Conservation (phyloP, 2,113 vertebrate species). For the Petrocephalus microphthalmus region DNA sequence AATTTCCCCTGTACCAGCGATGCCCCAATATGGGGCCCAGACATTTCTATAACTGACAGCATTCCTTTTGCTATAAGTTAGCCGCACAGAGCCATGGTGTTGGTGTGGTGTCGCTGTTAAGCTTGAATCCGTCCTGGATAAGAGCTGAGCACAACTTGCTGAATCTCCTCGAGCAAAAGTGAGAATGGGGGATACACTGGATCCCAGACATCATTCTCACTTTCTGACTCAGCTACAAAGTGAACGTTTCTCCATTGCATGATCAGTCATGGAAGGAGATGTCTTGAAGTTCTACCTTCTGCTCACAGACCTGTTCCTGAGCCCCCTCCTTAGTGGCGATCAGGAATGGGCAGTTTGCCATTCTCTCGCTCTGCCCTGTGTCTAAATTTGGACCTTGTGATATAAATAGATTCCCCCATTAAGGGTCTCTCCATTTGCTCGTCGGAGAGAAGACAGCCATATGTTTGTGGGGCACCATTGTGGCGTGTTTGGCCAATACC, state of each 20-base stretch:
- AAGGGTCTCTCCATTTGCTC: not conserved
- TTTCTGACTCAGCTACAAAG: not conserved
- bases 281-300: not conserved
- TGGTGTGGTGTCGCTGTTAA: not conserved
- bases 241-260: not conserved
- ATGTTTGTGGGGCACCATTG: not conserved
- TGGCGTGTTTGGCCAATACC: not conserved
- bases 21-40: no score
- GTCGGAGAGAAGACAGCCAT: not conserved
- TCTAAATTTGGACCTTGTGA: conserved; percentile 51
- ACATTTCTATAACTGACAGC: not conserved
- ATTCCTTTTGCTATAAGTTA: not conserved
- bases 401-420: conserved; percentile 53
- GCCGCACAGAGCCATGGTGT: not conserved
- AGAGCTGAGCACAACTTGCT: not conserved
- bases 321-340: not conserved
- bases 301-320: not conserved
- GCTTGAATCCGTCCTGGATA: not conserved
- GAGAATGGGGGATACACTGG: not conserved
- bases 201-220: not conserved
- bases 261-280: not conserved
- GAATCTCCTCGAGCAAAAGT: not conserved
- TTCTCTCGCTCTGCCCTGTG: conserved; percentile 37
- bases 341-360: not conserved
- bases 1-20: not conserved